Evolutionary conservation across 2,113 vertebrate genomes (phyloP), one percentile per base, ranked within the genome.

Genomic region (Pseudolaguvia tuberculata): DNA sequence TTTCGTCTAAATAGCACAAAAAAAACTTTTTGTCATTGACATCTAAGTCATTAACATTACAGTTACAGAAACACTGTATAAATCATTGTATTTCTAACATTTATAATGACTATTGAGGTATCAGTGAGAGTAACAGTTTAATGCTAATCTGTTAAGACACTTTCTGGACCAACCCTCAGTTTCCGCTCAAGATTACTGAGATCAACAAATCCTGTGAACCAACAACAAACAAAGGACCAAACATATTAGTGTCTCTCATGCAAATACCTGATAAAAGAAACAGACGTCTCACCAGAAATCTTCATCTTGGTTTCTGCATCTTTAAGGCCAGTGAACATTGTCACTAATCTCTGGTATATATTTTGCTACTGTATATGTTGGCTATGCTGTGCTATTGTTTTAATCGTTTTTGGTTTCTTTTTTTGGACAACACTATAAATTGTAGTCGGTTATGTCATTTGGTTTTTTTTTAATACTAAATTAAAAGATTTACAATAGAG

Each of bases 81-180:
- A n/a, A n/a, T n/a, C n/a, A n/a, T n/a, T n/a, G n/a, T n/a, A n/a
- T n/a, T n/a, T n/a, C n/a, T n/a, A n/a, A n/a, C 57, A 59, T 61
- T 59, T 15, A 18, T 58, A 35, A 61, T 61, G 18, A 2, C 31
- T 10, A 11, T 21, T 39, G 11, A 21, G 3, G 21, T 63, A 5
- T 63, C 61, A 21, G 21, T 63, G 18, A 4, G 23, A 45, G 35
- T 65, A 48, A 66, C 45, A 18, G 21, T 27, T 25, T 66, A 25
- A 47, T 65, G 13, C n/a, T 65, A 15, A 48, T 66, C 52, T 86
- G 80, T 78, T 78, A 69, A 85, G 83, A 83, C 14, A 79, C 57
- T 12, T 86, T 85, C 45, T 85, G 87, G 86, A 88, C 70, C 23
- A 91, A 91, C 78, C 90, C 88, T 20, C 89, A 90, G 83, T 91